These are phyloP conservation scores for Autographa pulchrina DNA, from an alignment of 2,888 invertebrate species.

Conservation along the genomic window DNA sequence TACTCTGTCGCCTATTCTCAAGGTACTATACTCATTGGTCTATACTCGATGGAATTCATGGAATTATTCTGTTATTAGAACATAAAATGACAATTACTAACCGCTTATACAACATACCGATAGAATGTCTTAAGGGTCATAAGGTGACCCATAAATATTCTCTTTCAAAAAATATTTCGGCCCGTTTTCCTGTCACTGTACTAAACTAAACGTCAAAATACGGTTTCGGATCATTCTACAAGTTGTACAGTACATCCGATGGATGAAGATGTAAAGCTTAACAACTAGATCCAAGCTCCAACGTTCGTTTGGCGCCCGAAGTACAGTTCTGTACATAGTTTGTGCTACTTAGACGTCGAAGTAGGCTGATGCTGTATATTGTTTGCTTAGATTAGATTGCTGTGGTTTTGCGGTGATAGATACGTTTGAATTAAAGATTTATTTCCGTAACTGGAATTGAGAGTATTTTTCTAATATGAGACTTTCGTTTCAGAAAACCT, in stretches of 20 bases:
- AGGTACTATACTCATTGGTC: no score
- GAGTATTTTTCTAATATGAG: background rate
- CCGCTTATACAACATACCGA: background rate
- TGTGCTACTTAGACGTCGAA: background rate
- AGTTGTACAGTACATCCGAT: no score
- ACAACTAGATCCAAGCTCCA: background rate
- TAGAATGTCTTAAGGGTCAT: background rate
- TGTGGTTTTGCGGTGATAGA: background rate
- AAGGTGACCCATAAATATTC: no score
- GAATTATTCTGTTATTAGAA: background rate
- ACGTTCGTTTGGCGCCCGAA: background rate
- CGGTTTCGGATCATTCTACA: background rate
- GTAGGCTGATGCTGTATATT: background rate
- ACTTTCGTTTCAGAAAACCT: no score
- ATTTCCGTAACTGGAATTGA: background rate
- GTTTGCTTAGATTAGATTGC: background rate
- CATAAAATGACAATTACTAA: background rate
- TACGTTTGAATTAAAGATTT: background rate
- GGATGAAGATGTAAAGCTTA: background rate
- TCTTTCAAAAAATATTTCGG: no score
- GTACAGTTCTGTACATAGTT: background rate
- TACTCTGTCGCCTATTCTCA: background rate
- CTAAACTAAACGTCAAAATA: background rate
- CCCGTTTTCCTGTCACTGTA: no score
- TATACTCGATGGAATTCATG: no score